Conservation (phyloP, 2,797 vertebrate genomes). For the Rachycentron canadum region DNA sequence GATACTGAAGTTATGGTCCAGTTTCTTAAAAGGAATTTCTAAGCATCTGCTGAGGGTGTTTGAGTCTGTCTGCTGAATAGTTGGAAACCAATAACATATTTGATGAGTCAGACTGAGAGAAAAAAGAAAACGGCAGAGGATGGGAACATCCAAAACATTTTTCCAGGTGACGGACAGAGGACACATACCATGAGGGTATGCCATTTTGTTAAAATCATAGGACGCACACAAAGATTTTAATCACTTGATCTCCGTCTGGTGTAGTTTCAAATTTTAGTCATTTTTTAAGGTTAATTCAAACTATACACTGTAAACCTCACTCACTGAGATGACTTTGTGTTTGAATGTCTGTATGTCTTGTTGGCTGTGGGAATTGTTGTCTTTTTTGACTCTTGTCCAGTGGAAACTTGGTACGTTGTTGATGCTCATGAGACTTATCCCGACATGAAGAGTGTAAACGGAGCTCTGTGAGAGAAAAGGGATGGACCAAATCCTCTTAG, state of each 20-base stretch:
- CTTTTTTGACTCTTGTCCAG: constrained; percentile 6
- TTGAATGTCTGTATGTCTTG: background rate
- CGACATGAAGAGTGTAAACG: constrained; percentile 51
- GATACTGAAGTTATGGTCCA: background rate
- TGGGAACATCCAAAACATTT: background rate
- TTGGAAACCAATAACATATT: constrained; percentile 35
- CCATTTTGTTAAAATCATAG: background rate
- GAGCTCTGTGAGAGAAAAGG: constrained; percentile 50
- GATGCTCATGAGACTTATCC: constrained; percentile 38
- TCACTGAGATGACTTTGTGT: background rate
- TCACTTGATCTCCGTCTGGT: background rate
- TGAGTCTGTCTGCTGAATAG: constrained; percentile 24
- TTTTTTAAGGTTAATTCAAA: constrained; percentile 10
- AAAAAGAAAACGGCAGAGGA: background rate
- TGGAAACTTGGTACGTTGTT: constrained; percentile 15
- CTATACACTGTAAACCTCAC: constrained; percentile 4
- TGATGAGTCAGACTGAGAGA: constrained; percentile 50
- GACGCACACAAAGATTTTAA: background rate
- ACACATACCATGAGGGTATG: background rate
- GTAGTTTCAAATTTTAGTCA: background rate
- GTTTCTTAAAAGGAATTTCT: background rate
- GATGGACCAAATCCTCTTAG: constrained; percentile 71
- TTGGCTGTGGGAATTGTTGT: background rate
- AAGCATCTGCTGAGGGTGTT: constrained; percentile 1
- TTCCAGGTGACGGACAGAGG: background rate